These are phyloP conservation scores for Gymnogyps californianus DNA, from an alignment of 2,113 vertebrate species.

Conservation along the genomic window DNA sequence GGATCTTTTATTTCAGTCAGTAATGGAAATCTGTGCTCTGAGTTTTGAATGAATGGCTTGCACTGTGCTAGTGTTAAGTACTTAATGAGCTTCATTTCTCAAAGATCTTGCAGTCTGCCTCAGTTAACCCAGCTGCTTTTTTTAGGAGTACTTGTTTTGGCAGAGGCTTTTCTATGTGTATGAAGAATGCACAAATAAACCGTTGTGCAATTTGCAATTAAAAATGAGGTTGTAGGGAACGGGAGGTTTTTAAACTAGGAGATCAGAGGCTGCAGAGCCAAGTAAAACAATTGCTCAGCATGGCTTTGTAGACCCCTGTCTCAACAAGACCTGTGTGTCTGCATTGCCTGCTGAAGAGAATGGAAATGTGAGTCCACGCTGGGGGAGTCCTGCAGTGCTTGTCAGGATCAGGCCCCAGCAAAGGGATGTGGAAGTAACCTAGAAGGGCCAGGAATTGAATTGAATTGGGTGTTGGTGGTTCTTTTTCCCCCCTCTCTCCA, in stretches of 20 bases:
- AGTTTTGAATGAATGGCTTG: conserved; percentile 40
- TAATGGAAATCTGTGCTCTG: conserved; percentile 21
- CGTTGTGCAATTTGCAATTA: conserved; percentile 29
- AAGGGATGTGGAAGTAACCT: neutral
- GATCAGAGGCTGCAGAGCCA: neutral
- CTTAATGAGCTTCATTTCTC: conserved; percentile 50
- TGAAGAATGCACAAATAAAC: conserved; percentile 49
- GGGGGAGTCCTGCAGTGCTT: neutral
- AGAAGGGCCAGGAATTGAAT: neutral
- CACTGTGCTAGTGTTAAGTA: neutral
- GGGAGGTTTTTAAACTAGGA: neutral
- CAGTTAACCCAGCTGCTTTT: conserved; percentile 55
- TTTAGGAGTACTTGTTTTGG: conserved; percentile 51
- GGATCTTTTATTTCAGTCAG: conserved; percentile 37
- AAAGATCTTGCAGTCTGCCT: conserved; percentile 40
- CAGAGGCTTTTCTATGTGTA: conserved; percentile 7
- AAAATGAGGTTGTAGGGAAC: conserved; percentile 12
- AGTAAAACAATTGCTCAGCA: neutral
- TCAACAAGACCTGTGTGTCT: neutral
- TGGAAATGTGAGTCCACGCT: neutral
- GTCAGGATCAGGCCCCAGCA: neutral
- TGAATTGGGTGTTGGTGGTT: too few relatives aligned
- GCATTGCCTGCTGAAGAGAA: neutral
- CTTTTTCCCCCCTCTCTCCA: neutral
- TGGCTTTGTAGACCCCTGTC: neutral